Conservation (phyloP, 2,797 vertebrate genomes). For the Antennarius maculatus region DNA sequence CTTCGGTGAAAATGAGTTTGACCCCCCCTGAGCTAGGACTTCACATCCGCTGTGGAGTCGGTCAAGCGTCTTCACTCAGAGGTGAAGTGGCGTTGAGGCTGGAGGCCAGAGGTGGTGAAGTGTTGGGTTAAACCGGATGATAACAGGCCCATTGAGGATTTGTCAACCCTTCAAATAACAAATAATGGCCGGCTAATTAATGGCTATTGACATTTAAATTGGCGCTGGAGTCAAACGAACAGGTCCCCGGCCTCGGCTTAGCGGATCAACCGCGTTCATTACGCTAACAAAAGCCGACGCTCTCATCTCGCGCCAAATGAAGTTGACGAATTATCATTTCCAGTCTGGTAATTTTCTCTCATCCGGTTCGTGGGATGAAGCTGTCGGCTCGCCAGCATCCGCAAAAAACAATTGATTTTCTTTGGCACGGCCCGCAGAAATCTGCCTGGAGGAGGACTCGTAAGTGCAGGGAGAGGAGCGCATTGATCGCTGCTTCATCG, state of each 20-base stretch:
- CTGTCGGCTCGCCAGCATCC: constrained; percentile 61
- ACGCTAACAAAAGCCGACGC: constrained; percentile 30
- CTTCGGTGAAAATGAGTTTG: too few species aligned
- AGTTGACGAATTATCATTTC: constrained; percentile 56
- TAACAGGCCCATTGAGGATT: constrained; percentile 47
- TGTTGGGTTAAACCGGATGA: constrained; percentile 34
- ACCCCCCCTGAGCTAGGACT: too few species aligned
- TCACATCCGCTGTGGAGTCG: too few species aligned
- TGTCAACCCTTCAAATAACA: constrained; percentile 55
- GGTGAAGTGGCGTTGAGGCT: constrained; percentile 36
- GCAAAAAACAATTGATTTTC: constrained; percentile 75
- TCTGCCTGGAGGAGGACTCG: constrained; percentile 61
- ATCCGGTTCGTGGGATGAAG: constrained; percentile 48
- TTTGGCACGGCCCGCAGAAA: constrained; percentile 55
- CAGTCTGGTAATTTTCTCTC: constrained; percentile 41
- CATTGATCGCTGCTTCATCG: constrained; percentile 71
- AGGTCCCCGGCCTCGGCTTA: constrained; percentile 18
- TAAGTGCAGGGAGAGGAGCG: constrained; percentile 51
- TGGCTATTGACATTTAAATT: constrained; percentile 53
- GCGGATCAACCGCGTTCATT: constrained; percentile 36
- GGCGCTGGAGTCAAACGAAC: constrained; percentile 36
- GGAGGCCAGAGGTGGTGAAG: constrained; percentile 12
- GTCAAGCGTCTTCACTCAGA: constrained; percentile 8
- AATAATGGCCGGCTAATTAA: constrained; percentile 51
- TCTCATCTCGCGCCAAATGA: constrained; percentile 41